Evolutionary conservation across 2,797 vertebrate species (phyloP), one percentile per base, ranked within the genome.

Genomic region (Halcyon leucocephala): DNA sequence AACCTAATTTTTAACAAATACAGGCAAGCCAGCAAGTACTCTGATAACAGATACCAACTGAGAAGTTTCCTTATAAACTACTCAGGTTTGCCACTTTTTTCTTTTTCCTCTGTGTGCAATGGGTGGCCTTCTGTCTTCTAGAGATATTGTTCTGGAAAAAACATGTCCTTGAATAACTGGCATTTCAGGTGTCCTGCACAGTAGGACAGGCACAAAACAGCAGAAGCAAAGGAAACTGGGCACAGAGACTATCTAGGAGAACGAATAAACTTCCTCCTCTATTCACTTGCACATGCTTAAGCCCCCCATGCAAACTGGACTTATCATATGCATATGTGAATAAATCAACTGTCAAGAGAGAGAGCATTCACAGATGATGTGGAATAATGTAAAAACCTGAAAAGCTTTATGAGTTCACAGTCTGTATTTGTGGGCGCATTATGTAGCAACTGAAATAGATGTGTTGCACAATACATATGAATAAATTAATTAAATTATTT

Each of bases 291-390:
- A 61, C 5, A 11, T 25, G 12, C 15, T 85, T 39, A 82, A 90
- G 31, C 5, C 14, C 10, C 6, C 1, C 61, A 55, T 26, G 64
- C 62, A 24, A 10, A 66, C 14, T 25, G 24, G 82, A 66, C 19
- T 39, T 19, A 62, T 10, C 5, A 29, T 20, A 15, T 0, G 12
- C 1, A 0, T 14, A 39, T 2, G 14, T 39, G 61, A 81, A 83
- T 52, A 92, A 93, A 71, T 6, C 42, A 52, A 10, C 8, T 5
- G 8, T 14, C 10, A n/a, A 62, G 33, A 77, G 7, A 19, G 2
- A 49, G 0, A 57, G 18, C 14, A 37, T 7, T 20, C 60, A 44
- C 65, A 62, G 10, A 71, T 33, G 10, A 61, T 6, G 14, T 17
- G 22, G 28, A 82, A 49, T 33, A 48, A 44, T 3, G 8, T 31